Conservation (phyloP, 1,140 invertebrate genomes). For the Ostrea denselamellosa region DNA sequence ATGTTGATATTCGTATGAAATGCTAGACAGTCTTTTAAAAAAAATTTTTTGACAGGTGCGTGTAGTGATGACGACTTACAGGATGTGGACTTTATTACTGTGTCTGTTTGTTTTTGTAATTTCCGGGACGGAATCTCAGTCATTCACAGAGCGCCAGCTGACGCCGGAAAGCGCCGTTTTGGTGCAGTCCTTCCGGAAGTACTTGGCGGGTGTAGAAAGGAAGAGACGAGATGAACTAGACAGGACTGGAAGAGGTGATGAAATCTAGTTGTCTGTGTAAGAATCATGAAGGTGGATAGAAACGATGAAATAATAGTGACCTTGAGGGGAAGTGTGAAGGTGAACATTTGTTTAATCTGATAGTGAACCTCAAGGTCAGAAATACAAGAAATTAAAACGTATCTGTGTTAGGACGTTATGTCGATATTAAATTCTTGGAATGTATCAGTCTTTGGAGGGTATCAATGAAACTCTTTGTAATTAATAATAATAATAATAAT, state of each 20-base stretch:
- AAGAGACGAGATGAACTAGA: conserved; percentile 1
- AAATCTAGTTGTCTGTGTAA: too few species aligned
- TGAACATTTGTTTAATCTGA: too few species aligned
- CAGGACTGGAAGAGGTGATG: background rate
- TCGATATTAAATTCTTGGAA: too few species aligned
- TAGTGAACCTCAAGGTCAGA: too few species aligned
- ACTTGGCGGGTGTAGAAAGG: background rate
- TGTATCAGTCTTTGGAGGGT: too few species aligned
- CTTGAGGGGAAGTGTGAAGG: too few species aligned
- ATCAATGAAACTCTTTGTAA: too few species aligned
- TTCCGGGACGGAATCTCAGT: conserved; percentile 3
- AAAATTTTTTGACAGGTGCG: background rate
- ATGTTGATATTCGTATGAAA: background rate
- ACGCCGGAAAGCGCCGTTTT: background rate
- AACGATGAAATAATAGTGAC: too few species aligned
- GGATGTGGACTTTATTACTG: background rate
- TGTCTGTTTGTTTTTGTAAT: background rate
- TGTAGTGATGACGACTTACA: background rate
- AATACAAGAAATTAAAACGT: too few species aligned
- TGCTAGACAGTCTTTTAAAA: background rate
- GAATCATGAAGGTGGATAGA: too few species aligned
- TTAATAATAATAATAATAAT: too few species aligned
- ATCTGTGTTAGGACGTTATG: too few species aligned
- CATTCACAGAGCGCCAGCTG: conserved; percentile 5
- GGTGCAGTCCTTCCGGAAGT: background rate